Evolutionary conservation across 1,140 invertebrate species (phyloP).

Genomic region (Formica exsecta): DNA sequence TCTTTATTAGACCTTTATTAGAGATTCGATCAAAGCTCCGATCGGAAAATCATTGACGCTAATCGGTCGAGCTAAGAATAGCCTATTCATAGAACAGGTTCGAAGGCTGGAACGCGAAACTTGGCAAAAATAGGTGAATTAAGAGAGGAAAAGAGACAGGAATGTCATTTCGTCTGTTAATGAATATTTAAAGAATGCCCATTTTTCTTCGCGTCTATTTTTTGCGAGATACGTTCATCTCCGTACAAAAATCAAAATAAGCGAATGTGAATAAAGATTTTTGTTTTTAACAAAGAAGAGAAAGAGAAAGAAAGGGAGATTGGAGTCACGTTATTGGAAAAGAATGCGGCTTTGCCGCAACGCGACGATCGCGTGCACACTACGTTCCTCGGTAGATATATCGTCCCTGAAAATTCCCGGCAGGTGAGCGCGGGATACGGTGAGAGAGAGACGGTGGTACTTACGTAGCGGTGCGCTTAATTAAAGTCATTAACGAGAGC

Average conservation of each 20-base stretch:
- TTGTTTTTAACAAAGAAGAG: no score
- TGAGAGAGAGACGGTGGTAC: slow-evolving; percentile 8
- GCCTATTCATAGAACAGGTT: slow-evolving; percentile 39
- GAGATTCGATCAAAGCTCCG: slow-evolving; percentile 38
- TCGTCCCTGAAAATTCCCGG: neutral
- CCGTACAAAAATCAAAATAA: neutral
- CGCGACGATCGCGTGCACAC: neutral
- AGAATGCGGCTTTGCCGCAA: slow-evolving; percentile 30
- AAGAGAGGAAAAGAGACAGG: neutral
- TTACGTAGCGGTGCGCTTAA: slow-evolving; percentile 52
- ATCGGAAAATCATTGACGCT: slow-evolving; percentile 17
- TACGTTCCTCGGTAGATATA: slow-evolving; percentile 17
- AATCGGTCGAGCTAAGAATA: slow-evolving; percentile 41
- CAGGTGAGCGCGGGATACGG: neutral
- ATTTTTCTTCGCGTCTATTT: no score
- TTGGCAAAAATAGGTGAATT: slow-evolving; percentile 15
- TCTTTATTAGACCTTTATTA: slow-evolving; percentile 55
- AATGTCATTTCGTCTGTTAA: neutral
- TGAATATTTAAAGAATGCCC: neutral
- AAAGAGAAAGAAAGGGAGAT: slow-evolving; percentile 13
- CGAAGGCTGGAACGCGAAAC: neutral
- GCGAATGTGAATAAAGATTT: slow-evolving; percentile 1
- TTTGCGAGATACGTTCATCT: neutral
- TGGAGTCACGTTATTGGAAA: slow-evolving; percentile 15
- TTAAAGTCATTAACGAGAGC: slow-evolving; percentile 57